These are phyloP conservation scores for Hippocampus comes DNA, from an alignment of 2,113 vertebrate species.

Conservation along the genomic window DNA sequence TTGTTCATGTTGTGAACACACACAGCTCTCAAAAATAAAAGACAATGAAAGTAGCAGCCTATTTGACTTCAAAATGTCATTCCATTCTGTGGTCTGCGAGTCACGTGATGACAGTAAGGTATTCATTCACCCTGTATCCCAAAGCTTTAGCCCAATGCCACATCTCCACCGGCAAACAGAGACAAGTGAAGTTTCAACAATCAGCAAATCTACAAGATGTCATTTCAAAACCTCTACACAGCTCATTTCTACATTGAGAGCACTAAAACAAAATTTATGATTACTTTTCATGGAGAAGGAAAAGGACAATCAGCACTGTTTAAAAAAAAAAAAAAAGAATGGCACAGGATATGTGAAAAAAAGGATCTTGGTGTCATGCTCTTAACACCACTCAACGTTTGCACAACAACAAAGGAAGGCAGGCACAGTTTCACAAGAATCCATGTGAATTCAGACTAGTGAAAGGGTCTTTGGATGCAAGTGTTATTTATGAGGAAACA, in stretches of 20 bases:
- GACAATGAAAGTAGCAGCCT: conserved; percentile 29
- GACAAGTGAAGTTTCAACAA: conserved; percentile 3
- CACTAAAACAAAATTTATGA: conserved; percentile 16
- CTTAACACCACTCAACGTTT: neutral
- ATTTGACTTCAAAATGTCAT: conserved; percentile 1
- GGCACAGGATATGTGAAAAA: conserved; percentile 44
- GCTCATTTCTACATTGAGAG: neutral
- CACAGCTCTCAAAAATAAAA: conserved; percentile 4
- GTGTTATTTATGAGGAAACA: neutral
- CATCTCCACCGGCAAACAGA: conserved; percentile 58
- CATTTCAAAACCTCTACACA: conserved; percentile 6
- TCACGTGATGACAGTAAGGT: conserved; percentile 27
- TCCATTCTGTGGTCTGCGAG: neutral
- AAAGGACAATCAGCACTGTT: conserved; percentile 13
- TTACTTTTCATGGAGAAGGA: conserved; percentile 15
- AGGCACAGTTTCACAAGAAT: neutral
- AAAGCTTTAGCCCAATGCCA: conserved; percentile 43
- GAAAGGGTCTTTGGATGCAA: conserved; percentile 26
- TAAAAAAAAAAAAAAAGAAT: conserved; percentile 21
- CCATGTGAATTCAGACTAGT: neutral
- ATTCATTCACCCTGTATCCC: conserved; percentile 39
- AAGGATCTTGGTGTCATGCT: conserved; percentile 16
- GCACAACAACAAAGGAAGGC: neutral
- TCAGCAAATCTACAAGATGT: conserved; percentile 13
- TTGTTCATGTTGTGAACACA: conserved; percentile 1